A percentile compares a stretch with the other conserved stretches of the same genome.
phyloP scores from a whole-genome alignment of 2,888 invertebrate species.

The Chirona hameri region DNA sequence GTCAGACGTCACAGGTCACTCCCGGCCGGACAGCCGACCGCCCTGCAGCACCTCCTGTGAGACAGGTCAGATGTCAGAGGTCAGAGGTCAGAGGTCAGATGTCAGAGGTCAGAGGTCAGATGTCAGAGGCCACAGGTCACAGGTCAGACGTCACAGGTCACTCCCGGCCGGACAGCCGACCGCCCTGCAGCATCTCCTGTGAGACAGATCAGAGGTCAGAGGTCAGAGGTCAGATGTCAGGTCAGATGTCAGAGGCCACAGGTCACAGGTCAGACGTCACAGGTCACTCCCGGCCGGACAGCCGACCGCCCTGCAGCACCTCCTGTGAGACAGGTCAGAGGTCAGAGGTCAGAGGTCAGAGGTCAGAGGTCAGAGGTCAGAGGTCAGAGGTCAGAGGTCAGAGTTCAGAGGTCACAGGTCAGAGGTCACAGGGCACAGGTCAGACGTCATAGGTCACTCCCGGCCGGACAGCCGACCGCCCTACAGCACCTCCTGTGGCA shows the following conservation, averaged over 20 bases:
- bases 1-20: neutral
- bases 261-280: neutral
- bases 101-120: neutral
- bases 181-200: neutral
- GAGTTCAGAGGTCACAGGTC: neutral
- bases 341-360: neutral
- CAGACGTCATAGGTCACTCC: no score
- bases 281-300: constrained; percentile 1
- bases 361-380: neutral
- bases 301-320: neutral
- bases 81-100: neutral
- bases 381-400: neutral
- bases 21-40: neutral
- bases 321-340: neutral
- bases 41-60: neutral
- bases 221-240: neutral
- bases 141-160: neutral
- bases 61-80: neutral
- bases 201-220: neutral
- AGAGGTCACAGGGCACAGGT: no score
- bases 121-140: neutral
- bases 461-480: neutral
- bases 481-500: neutral
- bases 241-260: neutral
- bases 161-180: constrained; percentile 4